Evolutionary conservation across 1,140 invertebrate genomes (phyloP), one percentile per base, ranked within the genome.

Genomic region (Octopus sinensis): DNA sequence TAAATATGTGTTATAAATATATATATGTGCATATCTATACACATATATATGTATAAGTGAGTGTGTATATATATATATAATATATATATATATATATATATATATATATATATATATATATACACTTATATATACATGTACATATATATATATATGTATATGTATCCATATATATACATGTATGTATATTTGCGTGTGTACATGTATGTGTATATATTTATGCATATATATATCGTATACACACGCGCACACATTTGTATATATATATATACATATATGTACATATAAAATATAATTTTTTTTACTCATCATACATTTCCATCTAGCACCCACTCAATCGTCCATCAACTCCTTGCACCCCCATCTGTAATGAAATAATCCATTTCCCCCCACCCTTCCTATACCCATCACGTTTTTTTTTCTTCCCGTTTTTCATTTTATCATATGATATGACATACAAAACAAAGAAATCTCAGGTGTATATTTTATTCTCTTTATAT

Each of bases 91-190:
- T 13, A 71, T 13, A 5, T 5, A 71, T 13, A 71, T 71, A 13
- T 71, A 7, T 71, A 71, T 71, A 71, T 3, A 71, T 71, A 71
- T 10, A 71, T 5, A 62, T 85, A 4, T 79, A 85, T 54, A 82
- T 82, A 54, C 80, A 82, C 54, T 79, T 10, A 80, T 80, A 82
- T 84, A 81, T 81, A 30, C 62, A 51, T 30, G 51, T 80, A 51
- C 4, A 51, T 80, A 68, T 53, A 30, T 73, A 77, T 54, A 79
- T 56, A 52, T 53, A 52, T 77, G 5, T 5, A 76, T 53, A 62
- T 52, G 51, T 75, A 54, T 76, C 4, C 4, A 76, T 54, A 54
- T 76, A 76, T 30, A 56, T 53, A 51, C 13, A 76, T 76, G 52
- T 52, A 54, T 80, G 51, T 43, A 54, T 73, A 68, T 52, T 9